Evolutionary conservation across 2,113 vertebrate genomes (phyloP), one percentile per base, ranked within the genome.

Genomic region (Pollachius pollachius): DNA sequence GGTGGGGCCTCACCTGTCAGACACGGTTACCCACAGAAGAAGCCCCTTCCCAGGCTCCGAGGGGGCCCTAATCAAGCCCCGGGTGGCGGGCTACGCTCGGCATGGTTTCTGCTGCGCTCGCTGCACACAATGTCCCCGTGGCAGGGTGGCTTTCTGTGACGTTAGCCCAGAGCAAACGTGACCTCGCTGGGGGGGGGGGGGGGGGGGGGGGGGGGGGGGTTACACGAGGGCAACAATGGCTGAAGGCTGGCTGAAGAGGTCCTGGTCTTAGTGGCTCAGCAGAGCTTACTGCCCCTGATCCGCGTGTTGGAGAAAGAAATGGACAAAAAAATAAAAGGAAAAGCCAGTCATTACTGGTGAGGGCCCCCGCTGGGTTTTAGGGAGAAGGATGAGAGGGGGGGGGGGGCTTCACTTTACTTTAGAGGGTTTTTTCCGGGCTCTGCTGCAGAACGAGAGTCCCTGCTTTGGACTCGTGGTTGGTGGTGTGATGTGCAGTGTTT

Each of bases 291-390:
- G 73, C 65, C 71, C 71, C 69, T 13, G 27, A 80, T 80, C 75
- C 75, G 80, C 68, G 81, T 81, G 84, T 88, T 89, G 30, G 30
- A 30, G 30, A 30, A 30, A 30, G 30, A 30, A 30, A 4, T 30
- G 30, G 30, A 30, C 30, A 30, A 6, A 30, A 30, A 30, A 85
- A 88, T 87, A 89, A 86, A 88, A 23, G 21, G 21, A 23, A 23
- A 23, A 23, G 21, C 21, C 87, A 79, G 87, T 89, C 87, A 82
- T 87, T 84, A 87, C 71, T 87, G 77, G 48, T 21, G 59, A 81
- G 4, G 30, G 30, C 77, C 75, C 78, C 74, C 71, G 72, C 81
- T 83, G 77, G 84, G 78, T 78, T 78, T 65, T 63, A 75, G 70
- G 73, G 71, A 68, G 81, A 74, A 85, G 86, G 85, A 88, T 30